Conservation (phyloP, 2,113 vertebrate species). For the Ariopsis seemanni region DNA sequence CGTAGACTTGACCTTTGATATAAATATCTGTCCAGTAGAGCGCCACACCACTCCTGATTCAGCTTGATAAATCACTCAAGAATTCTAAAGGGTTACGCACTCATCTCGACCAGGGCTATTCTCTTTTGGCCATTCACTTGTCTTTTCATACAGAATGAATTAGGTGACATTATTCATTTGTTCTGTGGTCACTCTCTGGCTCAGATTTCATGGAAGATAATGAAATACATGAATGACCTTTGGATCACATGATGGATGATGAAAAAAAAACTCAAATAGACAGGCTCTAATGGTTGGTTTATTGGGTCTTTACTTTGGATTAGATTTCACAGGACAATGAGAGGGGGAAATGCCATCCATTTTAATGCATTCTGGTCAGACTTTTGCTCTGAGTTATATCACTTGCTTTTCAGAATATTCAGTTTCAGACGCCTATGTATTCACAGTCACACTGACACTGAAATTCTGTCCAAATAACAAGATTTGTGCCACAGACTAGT, state of each 20-base stretch:
- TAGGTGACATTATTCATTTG: conserved; percentile 15
- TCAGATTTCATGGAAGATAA: conserved; percentile 28
- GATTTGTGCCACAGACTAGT: conserved; percentile 9
- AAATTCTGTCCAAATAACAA: conserved; percentile 30
- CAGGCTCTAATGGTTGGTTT: neutral
- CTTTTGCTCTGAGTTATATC: conserved; percentile 11
- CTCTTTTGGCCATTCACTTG: neutral
- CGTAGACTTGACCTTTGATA: conserved; percentile 19
- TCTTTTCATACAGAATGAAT: conserved; percentile 24
- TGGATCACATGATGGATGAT: conserved; percentile 14
- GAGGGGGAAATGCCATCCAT: neutral
- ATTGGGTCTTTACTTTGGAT: conserved; percentile 15
- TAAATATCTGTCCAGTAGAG: conserved; percentile 25
- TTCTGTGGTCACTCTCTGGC: neutral
- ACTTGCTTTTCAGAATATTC: conserved; percentile 30
- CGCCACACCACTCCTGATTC: neutral
- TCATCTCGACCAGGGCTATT: neutral
- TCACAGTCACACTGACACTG: neutral
- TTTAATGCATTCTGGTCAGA: conserved; percentile 18
- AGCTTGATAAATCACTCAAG: conserved; percentile 17
- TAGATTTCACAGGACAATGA: conserved; percentile 30
- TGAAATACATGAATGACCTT: conserved; percentile 13
- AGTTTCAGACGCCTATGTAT: neutral
- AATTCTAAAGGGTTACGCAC: conserved; percentile 7
- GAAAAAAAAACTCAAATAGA: conserved; percentile 18